Percentiles rank a stretch among this genome's conserved stretches.
These are phyloP conservation scores for Tragelaphus imberbis DNA, from an alignment of 2,113 vertebrate genomes.

Conservation along the genomic window DNA sequence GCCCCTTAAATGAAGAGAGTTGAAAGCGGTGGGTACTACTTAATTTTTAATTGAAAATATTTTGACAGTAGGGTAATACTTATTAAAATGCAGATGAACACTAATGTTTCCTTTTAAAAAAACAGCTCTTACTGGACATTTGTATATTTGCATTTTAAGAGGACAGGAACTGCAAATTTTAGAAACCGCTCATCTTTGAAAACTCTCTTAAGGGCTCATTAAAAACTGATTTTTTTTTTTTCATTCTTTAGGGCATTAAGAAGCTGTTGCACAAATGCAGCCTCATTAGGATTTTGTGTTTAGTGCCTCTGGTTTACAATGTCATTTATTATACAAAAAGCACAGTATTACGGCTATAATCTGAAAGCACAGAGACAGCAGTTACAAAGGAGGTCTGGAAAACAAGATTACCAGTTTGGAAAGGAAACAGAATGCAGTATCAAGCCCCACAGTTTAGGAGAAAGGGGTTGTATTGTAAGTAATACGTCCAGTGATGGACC, in stretches of 20 bases:
- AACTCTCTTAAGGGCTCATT: neutral
- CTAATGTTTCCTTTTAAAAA: neutral
- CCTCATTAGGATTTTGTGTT: neutral
- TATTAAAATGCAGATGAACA: constrained; percentile 1
- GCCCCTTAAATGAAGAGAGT: neutral
- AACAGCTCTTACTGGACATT: neutral
- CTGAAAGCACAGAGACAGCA: neutral
- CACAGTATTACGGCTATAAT: neutral
- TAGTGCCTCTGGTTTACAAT: neutral
- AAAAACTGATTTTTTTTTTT: neutral
- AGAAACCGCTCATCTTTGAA: constrained; percentile 29
- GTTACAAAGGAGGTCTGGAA: neutral
- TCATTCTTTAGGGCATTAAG: neutral
- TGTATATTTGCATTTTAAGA: constrained; percentile 34
- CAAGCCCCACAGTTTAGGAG: neutral
- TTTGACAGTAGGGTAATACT: neutral
- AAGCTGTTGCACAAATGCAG: neutral
- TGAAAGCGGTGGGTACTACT: neutral
- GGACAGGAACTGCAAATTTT: neutral
- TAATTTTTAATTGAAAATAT: neutral
- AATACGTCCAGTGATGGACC: neutral
- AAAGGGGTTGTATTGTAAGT: neutral
- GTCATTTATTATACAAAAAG: constrained; percentile 23
- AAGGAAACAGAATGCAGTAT: neutral
- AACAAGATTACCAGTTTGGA: neutral